phyloP scores from a whole-genome alignment of 2,797 vertebrate genomes.

The Squalus acanthias region DNA sequence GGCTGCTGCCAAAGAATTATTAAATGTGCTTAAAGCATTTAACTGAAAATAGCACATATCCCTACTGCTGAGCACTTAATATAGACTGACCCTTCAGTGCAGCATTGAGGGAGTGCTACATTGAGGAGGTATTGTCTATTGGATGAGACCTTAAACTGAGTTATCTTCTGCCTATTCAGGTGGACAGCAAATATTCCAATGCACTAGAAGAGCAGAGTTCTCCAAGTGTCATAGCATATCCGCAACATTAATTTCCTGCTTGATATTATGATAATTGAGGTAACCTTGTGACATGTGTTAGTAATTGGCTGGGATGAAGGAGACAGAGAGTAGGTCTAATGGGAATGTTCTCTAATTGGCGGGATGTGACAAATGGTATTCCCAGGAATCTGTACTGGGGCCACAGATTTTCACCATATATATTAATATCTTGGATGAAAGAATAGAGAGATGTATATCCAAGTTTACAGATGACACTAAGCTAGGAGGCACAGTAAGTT shows the following conservation, averaged over 20 bases:
- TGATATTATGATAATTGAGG: not conserved
- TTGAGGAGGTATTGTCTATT: not conserved
- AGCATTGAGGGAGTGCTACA: not conserved
- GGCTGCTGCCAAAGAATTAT: not conserved
- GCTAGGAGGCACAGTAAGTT: not conserved
- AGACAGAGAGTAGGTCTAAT: not conserved
- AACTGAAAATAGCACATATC: not conserved
- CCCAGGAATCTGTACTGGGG: not conserved
- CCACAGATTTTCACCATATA: not conserved
- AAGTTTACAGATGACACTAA: not conserved
- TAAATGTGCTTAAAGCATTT: not conserved
- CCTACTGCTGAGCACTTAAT: not conserved
- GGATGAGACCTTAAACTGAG: not conserved
- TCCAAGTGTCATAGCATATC: not conserved
- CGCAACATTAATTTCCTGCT: not conserved
- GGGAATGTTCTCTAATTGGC: not conserved
- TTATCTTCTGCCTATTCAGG: not conserved
- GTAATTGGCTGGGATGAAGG: not conserved
- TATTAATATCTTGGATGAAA: too few relatives aligned
- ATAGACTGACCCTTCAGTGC: not conserved
- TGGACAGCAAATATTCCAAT: not conserved
- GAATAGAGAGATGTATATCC: not conserved
- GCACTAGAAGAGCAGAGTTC: not conserved
- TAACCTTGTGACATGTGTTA: not conserved
- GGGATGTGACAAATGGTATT: not conserved